Base-by-base conservation (phyloP, 2,888 invertebrate species). In the Branchinecta sandiegonensis region DNA sequence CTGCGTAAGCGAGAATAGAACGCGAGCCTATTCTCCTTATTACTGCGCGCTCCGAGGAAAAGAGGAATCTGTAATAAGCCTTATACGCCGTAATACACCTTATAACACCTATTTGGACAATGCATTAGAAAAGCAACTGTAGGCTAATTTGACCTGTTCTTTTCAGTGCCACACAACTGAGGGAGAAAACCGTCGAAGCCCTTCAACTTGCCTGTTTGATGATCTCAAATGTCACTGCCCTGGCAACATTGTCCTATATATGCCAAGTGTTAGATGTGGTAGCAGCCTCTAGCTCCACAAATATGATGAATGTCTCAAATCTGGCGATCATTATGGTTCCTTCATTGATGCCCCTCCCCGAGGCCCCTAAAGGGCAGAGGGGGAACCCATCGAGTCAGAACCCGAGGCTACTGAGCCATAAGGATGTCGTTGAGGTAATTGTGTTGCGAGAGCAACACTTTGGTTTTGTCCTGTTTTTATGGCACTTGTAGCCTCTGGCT, bases 251-350 rank as follows among this genome's bases (percentile, higher is more conserved):
- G 48, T 85, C 88, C 71, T 92, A 87, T 79, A 82, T 91, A 70
- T 86, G 92, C 86, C 86, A 87, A 82, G 86, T 86, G 79, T 78
- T 91, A 65, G 81, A 83, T 73, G 83, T 83, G 74, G 84, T 94
- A 47, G 84, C 89, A 9, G 79, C 82, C 47, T 82, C 84, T 74
- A 84, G 86, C 67, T 81, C 83, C 66, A 81, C 82, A 66, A 94
- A 94, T 77, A 86, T 87, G 77, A 94, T 94, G 94, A 85, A 86
- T 73, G 80, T 85, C 0, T 85, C 85, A 67, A 94, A 94, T 79
- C 80, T 94, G 71, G 88, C 93, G 1, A 87, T 91, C 72, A 87
- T 93, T 47, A 81, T 94, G 76, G 86, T 90, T 0, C 93, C 93
- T 0, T 90, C 90, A 75, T 81, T 94, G 67, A 88, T 94, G 86